A percentile compares a stretch with the other conserved stretches of the same genome.
These are phyloP conservation scores for Gambusia holbrooki DNA, from an alignment of 2,113 vertebrate genomes.

Conservation along the genomic window DNA sequence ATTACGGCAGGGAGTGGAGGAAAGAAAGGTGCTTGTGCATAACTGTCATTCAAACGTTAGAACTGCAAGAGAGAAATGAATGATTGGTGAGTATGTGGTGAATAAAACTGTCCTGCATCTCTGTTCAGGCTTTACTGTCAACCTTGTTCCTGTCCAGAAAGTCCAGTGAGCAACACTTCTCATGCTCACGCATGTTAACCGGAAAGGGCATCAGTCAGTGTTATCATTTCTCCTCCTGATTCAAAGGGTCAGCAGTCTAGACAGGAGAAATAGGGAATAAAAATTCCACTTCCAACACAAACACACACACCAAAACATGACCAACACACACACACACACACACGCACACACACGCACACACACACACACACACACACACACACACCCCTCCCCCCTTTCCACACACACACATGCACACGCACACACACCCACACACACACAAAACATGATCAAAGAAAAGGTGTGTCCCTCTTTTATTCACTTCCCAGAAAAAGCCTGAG, in stretches of 20 bases:
- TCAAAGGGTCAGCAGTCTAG: conserved; percentile 25
- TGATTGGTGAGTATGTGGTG: not conserved
- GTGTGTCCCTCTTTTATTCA: not conserved
- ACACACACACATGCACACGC: too few relatives aligned
- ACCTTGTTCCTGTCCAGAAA: not conserved
- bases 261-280: conserved; percentile 43
- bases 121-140: not conserved
- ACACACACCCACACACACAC: too few relatives aligned
- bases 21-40: not conserved
- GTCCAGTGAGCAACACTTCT: conserved; percentile 24
- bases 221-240: conserved; percentile 17
- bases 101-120: not conserved
- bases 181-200: not conserved
- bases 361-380: too few relatives aligned
- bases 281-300: conserved; percentile 20
- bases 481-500: conserved; percentile 37
- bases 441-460: not conserved
- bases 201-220: not conserved
- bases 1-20: not conserved
- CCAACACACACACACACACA: too few relatives aligned
- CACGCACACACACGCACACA: too few relatives aligned
- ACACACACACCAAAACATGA: too few relatives aligned
- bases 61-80: not conserved
- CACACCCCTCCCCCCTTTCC: too few relatives aligned
- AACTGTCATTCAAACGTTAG: not conserved